Conservation (phyloP, 2,113 vertebrate species). For the Gadus chalcogrammus region DNA sequence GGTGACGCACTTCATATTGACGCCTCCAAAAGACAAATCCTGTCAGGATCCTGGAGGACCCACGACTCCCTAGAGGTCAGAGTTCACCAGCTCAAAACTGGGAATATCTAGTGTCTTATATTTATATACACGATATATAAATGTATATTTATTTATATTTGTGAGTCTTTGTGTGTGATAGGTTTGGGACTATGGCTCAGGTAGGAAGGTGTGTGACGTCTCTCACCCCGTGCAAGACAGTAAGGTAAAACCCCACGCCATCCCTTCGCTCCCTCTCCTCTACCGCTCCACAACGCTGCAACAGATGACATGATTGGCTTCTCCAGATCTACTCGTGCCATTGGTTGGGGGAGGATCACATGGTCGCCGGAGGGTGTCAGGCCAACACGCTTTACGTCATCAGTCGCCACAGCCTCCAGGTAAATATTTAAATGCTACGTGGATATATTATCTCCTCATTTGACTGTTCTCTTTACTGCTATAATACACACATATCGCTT, state of each 20-base stretch:
- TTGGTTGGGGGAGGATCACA: slow-evolving; percentile 50
- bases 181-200: slow-evolving; percentile 58
- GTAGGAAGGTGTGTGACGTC: slow-evolving; percentile 39
- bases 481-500: background rate
- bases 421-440: slow-evolving; percentile 18
- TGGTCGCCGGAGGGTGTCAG: slow-evolving; percentile 55
- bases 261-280: background rate
- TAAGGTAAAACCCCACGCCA: no score
- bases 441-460: background rate
- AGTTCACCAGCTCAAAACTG: background rate
- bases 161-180: slow-evolving; percentile 12
- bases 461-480: background rate
- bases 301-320: background rate
- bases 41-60: slow-evolving; percentile 65
- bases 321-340: slow-evolving; percentile 59
- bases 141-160: no score
- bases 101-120: no score
- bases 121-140: no score
- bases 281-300: background rate
- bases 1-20: slow-evolving; percentile 62
- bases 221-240: slow-evolving; percentile 15
- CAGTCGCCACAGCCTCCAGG: slow-evolving; percentile 45
- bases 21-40: slow-evolving; percentile 43
- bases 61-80: slow-evolving; percentile 56
- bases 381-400: slow-evolving; percentile 54